These are phyloP conservation scores for Antheraea yamamai DNA, from an alignment of 2,888 invertebrate species.

Conservation along the genomic window DNA sequence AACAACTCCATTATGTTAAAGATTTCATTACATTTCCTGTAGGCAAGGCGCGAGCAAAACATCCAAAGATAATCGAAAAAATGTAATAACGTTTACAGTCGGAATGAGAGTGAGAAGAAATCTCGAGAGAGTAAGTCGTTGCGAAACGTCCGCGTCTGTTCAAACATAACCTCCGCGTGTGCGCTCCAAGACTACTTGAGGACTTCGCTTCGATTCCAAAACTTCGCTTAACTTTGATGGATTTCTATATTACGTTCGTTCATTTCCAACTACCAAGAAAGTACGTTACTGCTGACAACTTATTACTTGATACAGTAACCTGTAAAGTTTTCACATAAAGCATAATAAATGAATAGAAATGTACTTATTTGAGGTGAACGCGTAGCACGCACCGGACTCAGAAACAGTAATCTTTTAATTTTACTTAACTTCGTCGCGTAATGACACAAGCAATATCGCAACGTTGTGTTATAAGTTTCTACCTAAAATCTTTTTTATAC, in stretches of 20 bases:
- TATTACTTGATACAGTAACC: background rate
- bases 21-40: too few species aligned
- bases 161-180: background rate
- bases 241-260: background rate
- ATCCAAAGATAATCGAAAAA: background rate
- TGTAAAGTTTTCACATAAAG: too few species aligned
- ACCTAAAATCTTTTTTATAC: too few species aligned
- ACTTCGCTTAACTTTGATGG: conserved; percentile 2
- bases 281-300: background rate
- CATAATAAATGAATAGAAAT: too few species aligned
- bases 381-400: too few species aligned
- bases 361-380: too few species aligned
- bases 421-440: too few species aligned
- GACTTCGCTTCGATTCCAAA: conserved; percentile 23
- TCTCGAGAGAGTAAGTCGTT: background rate
- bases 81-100: background rate
- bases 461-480: too few species aligned
- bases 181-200: background rate
- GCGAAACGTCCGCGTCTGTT: background rate
- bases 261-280: background rate
- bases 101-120: background rate
- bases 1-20: too few species aligned
- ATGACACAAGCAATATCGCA: too few species aligned
- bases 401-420: too few species aligned
- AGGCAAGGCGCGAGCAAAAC: background rate